Evolutionary conservation across 1,140 invertebrate species (phyloP).

Genomic region (Bradysia coprophila): DNA sequence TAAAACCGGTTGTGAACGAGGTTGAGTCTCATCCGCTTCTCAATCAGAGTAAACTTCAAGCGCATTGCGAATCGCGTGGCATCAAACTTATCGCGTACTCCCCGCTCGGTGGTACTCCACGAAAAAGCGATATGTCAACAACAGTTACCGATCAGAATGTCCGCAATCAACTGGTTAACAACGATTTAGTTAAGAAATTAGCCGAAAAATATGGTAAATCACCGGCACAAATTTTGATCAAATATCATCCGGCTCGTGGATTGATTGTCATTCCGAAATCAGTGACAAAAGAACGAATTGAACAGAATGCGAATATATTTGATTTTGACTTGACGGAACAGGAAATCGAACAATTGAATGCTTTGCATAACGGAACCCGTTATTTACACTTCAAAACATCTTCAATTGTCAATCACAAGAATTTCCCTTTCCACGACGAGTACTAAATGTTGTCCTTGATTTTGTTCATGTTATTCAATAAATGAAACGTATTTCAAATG

Average conservation of each 20-base stretch:
- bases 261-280: no score
- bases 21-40: constrained; percentile 75
- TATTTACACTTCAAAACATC: not conserved
- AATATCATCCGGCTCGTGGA: constrained; percentile 54
- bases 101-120: constrained; percentile 43
- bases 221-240: constrained; percentile 50
- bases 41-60: constrained; percentile 51
- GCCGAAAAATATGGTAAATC: constrained; percentile 49
- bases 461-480: not conserved
- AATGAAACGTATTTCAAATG: not conserved
- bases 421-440: not conserved
- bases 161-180: no score
- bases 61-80: constrained; percentile 47
- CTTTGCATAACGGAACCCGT: constrained; percentile 30
- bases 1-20: constrained; percentile 64
- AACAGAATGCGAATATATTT: constrained; percentile 52
- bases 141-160: constrained; percentile 35
- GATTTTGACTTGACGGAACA: constrained; percentile 44
- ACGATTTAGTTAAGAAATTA: no score
- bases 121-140: constrained; percentile 14
- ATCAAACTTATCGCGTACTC: constrained; percentile 63
- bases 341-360: constrained; percentile 38
- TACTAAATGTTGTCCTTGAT: not conserved
- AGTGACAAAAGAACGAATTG: constrained; percentile 40
- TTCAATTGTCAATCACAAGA: no score